These are phyloP conservation scores for Automeris io DNA, from an alignment of 2,888 invertebrate genomes.

Conservation along the genomic window DNA sequence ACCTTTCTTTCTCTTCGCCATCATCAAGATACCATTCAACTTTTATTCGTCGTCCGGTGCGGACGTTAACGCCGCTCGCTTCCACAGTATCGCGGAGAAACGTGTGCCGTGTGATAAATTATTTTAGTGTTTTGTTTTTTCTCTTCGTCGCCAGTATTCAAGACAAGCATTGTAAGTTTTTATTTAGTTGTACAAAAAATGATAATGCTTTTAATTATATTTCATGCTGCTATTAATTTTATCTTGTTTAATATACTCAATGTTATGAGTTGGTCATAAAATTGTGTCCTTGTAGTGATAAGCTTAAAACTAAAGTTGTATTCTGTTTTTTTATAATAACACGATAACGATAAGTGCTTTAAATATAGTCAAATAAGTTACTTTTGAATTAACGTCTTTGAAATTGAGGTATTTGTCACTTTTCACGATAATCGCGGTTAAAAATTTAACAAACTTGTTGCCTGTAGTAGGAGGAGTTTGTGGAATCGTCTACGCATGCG, in stretches of 20 bases:
- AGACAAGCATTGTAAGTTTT: constrained; percentile 19
- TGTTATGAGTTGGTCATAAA: background rate
- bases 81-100: constrained; percentile 43
- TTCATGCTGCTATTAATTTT: background rate
- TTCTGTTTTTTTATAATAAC: constrained; percentile 3
- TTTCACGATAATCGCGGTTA: constrained; percentile 1
- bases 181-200: background rate
- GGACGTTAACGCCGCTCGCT: constrained; percentile 37
- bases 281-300: constrained; percentile 6
- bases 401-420: background rate
- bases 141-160: constrained; percentile 22
- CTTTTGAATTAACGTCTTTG: constrained; percentile 7
- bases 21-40: constrained; percentile 63
- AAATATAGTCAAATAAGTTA: constrained; percentile 16
- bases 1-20: constrained; percentile 51
- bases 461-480: constrained; percentile 49
- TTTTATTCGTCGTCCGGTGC: constrained; percentile 45
- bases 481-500: constrained; percentile 45
- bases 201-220: background rate
- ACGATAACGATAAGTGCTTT: constrained; percentile 13
- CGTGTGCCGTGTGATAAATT: constrained; percentile 52
- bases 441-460: constrained; percentile 44
- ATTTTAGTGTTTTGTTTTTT: constrained; percentile 27
- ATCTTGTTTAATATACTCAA: background rate
- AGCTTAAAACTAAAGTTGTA: constrained; percentile 7